Evolutionary conservation across 2,797 vertebrate species (phyloP).

Genomic region (Sebastes goodei): DNA sequence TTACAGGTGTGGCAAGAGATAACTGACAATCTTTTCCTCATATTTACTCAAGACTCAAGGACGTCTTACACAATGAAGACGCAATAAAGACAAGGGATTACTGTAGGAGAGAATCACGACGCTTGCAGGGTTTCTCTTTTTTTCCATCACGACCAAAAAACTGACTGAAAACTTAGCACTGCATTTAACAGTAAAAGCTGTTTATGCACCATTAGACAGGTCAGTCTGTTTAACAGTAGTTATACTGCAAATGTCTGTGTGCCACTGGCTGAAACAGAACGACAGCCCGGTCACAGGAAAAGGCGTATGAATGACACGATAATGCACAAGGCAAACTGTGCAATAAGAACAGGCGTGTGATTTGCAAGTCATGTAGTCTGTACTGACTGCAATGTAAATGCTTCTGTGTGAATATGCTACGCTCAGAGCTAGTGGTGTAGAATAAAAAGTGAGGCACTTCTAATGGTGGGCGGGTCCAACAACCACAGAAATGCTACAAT

Average conservation of each 20-base stretch:
- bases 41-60: slow-evolving; percentile 55
- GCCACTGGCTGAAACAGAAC: not conserved
- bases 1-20: slow-evolving; percentile 43
- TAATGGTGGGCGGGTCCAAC: no score
- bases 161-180: no score
- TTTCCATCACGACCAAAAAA: not conserved
- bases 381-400: no score
- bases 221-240: not conserved
- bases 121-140: not conserved
- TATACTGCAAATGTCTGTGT: not conserved
- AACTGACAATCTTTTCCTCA: slow-evolving; percentile 48
- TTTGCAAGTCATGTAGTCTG: no score
- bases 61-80: slow-evolving; percentile 20
- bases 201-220: not conserved
- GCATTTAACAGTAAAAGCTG: not conserved
- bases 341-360: no score
- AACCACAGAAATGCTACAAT: no score
- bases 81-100: slow-evolving; percentile 33
- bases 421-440: no score
- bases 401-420: no score
- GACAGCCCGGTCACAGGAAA: not conserved
- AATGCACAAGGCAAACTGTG: no score
- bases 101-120: not conserved
- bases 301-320: no score
- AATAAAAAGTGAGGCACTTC: no score